Conservation (phyloP, 2,113 vertebrate genomes). For the Coptodon rendalli region DNA sequence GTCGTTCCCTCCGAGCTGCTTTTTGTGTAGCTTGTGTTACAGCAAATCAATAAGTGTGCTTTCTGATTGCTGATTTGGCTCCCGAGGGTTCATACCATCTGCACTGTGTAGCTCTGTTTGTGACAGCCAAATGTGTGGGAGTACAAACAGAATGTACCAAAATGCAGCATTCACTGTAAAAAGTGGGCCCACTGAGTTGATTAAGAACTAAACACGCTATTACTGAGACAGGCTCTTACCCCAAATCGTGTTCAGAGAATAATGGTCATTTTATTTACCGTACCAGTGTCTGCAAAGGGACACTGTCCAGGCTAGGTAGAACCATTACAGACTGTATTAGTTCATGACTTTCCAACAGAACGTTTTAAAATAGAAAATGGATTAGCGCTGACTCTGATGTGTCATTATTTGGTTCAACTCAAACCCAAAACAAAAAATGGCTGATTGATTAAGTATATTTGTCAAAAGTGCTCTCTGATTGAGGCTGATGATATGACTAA, state of each 20-base stretch:
- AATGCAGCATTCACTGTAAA: slow-evolving; percentile 14
- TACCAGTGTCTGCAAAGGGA: neutral
- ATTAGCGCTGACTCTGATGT: neutral
- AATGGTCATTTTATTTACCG: neutral
- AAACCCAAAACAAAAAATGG: neutral
- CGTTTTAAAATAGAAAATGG: neutral
- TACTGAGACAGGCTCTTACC: slow-evolving; percentile 9
- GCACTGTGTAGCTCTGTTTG: slow-evolving; percentile 39
- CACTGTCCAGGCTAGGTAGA: neutral
- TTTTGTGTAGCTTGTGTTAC: slow-evolving; percentile 23
- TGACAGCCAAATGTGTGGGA: slow-evolving; percentile 53
- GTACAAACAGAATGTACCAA: slow-evolving; percentile 41
- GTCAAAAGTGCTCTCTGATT: neutral
- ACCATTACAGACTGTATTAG: neutral
- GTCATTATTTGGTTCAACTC: neutral
- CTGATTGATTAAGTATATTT: neutral
- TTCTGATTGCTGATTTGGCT: slow-evolving; percentile 36
- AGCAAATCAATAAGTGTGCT: slow-evolving; percentile 57
- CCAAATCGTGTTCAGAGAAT: neutral
- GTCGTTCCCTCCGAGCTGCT: neutral
- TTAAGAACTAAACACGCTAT: slow-evolving; percentile 28
- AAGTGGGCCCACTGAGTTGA: slow-evolving; percentile 4
- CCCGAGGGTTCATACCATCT: slow-evolving; percentile 44
- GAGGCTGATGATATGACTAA: neutral
- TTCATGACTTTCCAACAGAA: neutral